Base-by-base conservation (phyloP, 2,888 invertebrate species). In the Actias luna region DNA sequence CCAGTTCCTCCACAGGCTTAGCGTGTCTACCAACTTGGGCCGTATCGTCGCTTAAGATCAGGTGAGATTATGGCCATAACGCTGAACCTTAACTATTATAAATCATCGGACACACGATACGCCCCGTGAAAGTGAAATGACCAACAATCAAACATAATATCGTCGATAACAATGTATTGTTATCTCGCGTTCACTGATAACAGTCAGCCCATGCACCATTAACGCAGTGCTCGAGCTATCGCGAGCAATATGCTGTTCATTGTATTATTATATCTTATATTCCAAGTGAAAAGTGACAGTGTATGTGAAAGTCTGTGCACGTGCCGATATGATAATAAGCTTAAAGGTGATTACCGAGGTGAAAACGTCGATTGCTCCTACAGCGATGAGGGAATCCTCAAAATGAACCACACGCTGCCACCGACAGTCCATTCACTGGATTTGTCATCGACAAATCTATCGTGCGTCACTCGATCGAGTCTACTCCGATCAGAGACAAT, bases 391-490 rank as follows among this genome's bases (percentile, higher is more conserved):
- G 67, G 69, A 31, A 67, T 82, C 18, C 62, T 87, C 1, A 65
- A 69, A 36, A 64, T 60, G 16, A 79, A 85, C 52, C 78, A 73
- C 63, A 71, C 72, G 0, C 62, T 92, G 5, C 90, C 92, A 0
- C 72, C 65, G 58, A 69, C 73, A 16, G 78, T 82, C 36, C 74
- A 83, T 60, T 77, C 80, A 0, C 68, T 93, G 57, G 87, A 90
- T 75, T 75, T 92, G 57, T 89, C 92, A 5, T 80, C 80, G 25
- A 87, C 82, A 65, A 84, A 87, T 63, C 72, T 92, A 58, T 78
- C 80, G 12, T 63, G 61, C 4, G 58, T 92, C 16, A 65, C 70
- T 12, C 22, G 76, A 0, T 79, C 82, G 1, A 66, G 64, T 8
- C 65, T 87, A 55, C 67, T 90, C 0, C 68, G 70, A 35, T 91